Conservation (phyloP, 1,140 invertebrate genomes). For the Sogatella furcifera region DNA sequence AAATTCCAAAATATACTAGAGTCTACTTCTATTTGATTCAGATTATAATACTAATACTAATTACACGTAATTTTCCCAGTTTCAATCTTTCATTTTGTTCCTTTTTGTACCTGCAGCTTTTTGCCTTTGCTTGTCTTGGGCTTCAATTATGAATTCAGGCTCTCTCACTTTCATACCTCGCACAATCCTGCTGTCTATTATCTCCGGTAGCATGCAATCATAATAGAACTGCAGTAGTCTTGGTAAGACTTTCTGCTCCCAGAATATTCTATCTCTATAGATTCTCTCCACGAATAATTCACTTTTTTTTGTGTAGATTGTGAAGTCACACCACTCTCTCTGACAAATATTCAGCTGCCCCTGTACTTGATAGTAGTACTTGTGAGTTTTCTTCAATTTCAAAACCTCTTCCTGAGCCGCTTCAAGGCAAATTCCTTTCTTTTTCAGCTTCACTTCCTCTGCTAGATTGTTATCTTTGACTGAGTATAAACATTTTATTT, state of each 20-base stretch:
- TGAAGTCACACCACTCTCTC: not conserved
- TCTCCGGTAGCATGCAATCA: not conserved
- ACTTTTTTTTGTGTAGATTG: not conserved
- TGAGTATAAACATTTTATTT: not conserved
- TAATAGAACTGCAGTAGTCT: too few relatives aligned
- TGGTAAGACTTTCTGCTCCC: not conserved
- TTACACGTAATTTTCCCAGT: too few relatives aligned
- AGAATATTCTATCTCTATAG: not conserved
- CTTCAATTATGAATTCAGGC: constrained; percentile 2
- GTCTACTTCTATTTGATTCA: too few relatives aligned
- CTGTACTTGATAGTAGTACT: not conserved
- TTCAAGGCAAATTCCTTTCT: too few relatives aligned
- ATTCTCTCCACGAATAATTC: not conserved
- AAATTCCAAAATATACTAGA: too few relatives aligned
- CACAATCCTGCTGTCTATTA: not conserved
- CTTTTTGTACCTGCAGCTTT: not conserved
- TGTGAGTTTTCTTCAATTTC: not conserved
- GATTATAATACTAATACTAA: too few relatives aligned
- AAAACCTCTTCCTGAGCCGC: not conserved
- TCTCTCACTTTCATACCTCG: not conserved
- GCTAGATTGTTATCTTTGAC: not conserved
- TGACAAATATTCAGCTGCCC: not conserved
- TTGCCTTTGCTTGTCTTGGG: not conserved
- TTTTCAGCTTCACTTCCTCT: too few relatives aligned
- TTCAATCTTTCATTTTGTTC: too few relatives aligned